Percentiles rank a stretch among this genome's conserved stretches.
phyloP scores from a whole-genome alignment of 2,113 vertebrate species.

The Brachionichthys hirsutus region DNA sequence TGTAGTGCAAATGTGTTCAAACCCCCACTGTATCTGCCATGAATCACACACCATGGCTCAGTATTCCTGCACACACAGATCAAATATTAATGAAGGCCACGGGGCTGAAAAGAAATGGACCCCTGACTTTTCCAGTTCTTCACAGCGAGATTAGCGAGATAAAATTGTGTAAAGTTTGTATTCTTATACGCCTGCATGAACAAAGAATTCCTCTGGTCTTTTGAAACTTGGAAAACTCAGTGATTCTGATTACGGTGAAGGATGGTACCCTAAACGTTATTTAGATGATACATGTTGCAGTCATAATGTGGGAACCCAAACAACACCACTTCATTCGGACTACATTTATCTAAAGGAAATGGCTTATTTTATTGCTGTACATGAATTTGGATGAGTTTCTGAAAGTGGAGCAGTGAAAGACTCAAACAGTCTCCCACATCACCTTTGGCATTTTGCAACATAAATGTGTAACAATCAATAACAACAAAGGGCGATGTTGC shows the following conservation, averaged over 20 bases:
- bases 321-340: conserved; percentile 4
- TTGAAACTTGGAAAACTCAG: conserved; percentile 33
- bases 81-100: conserved; percentile 31
- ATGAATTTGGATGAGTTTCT: too few species aligned
- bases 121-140: conserved; percentile 21
- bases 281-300: conserved; percentile 34
- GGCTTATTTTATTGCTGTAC: not conserved
- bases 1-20: conserved; percentile 9
- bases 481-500: conserved; percentile 31
- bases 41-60: conserved; percentile 27
- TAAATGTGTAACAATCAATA: conserved; percentile 48
- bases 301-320: conserved; percentile 15
- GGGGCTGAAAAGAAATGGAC: conserved; percentile 28
- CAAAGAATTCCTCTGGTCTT: conserved; percentile 39
- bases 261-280: conserved; percentile 38
- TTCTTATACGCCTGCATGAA: conserved; percentile 34
- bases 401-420: too few species aligned
- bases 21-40: conserved; percentile 22
- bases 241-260: conserved; percentile 42
- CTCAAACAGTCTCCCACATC: conserved; percentile 11
- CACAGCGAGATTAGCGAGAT: conserved; percentile 17
- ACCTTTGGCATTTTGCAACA: conserved; percentile 21
- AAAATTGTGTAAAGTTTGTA: conserved; percentile 39
- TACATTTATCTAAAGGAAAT: conserved; percentile 5
- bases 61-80: conserved; percentile 4